Evolutionary conservation across 2,797 vertebrate genomes (phyloP).

Genomic region (Lophotriccus pileatus): DNA sequence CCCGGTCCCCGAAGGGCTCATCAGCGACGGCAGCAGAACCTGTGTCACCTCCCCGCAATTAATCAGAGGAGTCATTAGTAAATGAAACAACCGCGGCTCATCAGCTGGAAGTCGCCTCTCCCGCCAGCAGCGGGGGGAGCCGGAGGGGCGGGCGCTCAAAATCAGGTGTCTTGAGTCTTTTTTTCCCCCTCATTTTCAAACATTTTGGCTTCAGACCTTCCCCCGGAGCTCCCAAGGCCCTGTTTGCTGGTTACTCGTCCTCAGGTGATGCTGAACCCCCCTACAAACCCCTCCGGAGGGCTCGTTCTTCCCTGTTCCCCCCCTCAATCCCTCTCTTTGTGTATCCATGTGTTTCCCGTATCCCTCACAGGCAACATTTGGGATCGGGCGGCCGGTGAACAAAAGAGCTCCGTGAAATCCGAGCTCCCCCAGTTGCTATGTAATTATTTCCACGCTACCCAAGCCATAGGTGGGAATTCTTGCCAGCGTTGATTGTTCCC

Average conservation of each 20-base stretch:
- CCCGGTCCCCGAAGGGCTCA: background rate
- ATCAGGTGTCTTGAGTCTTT: background rate
- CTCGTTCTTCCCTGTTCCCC: rapidly evolving
- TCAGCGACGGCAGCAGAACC: background rate
- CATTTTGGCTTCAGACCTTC: background rate
- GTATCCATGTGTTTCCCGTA: background rate
- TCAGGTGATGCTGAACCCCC: background rate
- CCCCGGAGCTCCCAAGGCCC: background rate
- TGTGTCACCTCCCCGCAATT: background rate
- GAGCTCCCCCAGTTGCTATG: background rate
- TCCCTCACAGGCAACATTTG: rapidly evolving
- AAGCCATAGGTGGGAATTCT: background rate
- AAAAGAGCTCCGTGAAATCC: rapidly evolving
- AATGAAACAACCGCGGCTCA: background rate
- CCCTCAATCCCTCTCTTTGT: background rate
- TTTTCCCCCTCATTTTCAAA: background rate
- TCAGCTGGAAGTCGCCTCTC: background rate
- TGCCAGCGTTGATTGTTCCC: background rate
- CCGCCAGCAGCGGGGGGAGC: background rate
- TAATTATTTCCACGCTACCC: background rate
- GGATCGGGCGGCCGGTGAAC: background rate
- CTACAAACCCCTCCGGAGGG: rapidly evolving
- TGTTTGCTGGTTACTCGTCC: rapidly evolving
- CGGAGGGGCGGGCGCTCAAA: background rate
- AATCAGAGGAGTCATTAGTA: slow-evolving; percentile 8